Base-by-base conservation (phyloP, 2,888 invertebrate genomes). In the Idaea aversata region DNA sequence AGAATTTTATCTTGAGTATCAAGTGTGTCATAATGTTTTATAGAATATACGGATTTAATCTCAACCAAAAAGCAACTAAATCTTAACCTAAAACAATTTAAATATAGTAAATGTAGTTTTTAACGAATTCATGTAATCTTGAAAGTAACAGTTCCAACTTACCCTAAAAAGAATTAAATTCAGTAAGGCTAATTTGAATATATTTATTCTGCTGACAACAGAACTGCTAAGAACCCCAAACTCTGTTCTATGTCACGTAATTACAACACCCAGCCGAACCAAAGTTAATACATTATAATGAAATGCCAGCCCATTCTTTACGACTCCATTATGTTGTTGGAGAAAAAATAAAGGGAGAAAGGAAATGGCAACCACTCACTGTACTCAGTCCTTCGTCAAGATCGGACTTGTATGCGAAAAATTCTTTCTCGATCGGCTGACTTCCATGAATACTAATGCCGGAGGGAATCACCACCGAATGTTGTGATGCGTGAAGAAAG, bases 401-500 rank as follows among this genome's bases (percentile, higher is more conserved):
- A 87, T 85, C 81, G 86, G 86, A 80, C 84, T 79, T 83, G 85
- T 83, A 86, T 83, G 86, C 81, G 86, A 87, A 86, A 72, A 88
- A 89, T 90, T 88, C 88, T 90, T 90, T 88, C 89, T 87, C 90
- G 85, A 91, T 90, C 88, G 91, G 88, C 84, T 88, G 88, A 88
- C 87, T 90, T 88, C 87, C 86, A 90, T 92, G 92, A 91, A 92
- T 92, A 90, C 91, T 92, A 91, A 91, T 91, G 88, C 79, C 72
- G 73, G 71, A 84, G 83, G 85, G 86, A 84, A 83, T 81, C 84
- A 84, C 80, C 84, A 82, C 83, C 84, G 84, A 88, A 88, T 84
- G 82, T 80, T 84, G 82, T 79, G 77, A 75, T 73, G 82, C 79
- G 79, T 84, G 85, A 88, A 75, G 71, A 72, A 76, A 79, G 75